Base-by-base conservation (phyloP, 2,888 invertebrate species). In the Drosophila antonietae region DNA sequence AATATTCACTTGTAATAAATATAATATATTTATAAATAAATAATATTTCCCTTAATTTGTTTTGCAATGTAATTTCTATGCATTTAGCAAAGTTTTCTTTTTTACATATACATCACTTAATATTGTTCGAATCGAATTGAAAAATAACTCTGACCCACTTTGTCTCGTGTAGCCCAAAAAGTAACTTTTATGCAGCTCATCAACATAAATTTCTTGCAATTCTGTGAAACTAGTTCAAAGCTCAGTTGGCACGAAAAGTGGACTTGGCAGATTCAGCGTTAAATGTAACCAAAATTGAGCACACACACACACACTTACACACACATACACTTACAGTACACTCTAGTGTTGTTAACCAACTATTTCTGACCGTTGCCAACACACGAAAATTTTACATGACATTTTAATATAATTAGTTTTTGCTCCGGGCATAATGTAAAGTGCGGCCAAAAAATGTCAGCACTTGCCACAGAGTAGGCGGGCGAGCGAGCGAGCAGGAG, bases 331-430 rank as follows among this genome's bases (percentile, higher is more conserved):
- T 14, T 9, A 33, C 31, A 7, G 37, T 47, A 53, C 51, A 70
- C 52, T 63, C 68, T 43, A 58, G 63, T 63, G 71, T 71, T 70
- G 71, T 66, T 74, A 66, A 70, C 78, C 74, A 75, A 79, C 68
- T 82, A 84, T 81, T 86, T 80, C 72, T 78, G 81, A 70, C 82
- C 83, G 73, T 65, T 77, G 77, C 78, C 80, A 75, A 67, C 77
- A 74, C 72, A 83, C 74, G 74, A 77, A 81, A 73, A 83, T 84
- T 74, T 83, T 83, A 79, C 86, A 85, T 82, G 86, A 85, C 84
- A 85, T 85, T 86, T 85, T 85, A 85, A 85, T 85, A 85, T 85
- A 85, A 85, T 85, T 85, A 85, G 84, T 85, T 85, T 84, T 86
- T 83, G 84, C 82, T 79, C 60, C 74, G 57, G 76, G 78, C 86